Base-by-base conservation (phyloP, 2,797 vertebrate genomes). In the Notoglanidium macrostoma region DNA sequence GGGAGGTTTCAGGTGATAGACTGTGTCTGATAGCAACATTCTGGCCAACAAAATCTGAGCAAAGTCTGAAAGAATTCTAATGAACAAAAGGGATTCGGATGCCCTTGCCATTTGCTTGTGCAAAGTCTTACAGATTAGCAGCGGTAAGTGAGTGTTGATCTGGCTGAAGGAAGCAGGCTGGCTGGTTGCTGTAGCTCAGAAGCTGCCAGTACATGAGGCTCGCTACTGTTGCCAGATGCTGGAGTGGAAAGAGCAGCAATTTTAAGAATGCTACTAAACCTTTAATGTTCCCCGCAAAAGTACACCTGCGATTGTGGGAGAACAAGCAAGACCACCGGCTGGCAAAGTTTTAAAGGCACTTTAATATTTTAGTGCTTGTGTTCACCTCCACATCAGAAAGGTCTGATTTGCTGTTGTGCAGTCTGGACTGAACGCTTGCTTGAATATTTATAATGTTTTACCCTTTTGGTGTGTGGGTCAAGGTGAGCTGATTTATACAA, bases 401-500 rank as follows among this genome's bases (percentile, higher is more conserved):
- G 89, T 92, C 89, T 89, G 86, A 89, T 91, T 91, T 89, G 87
- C 84, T 91, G 84, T 93, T 85, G 85, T 86, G 83, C 87, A 74
- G 87, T 90, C 85, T 65, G 32, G 23, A 40, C 72, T n/a, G 17
- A 17, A 14, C 29, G 80, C 46, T 73, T 59, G 65, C 63, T 29
- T 61, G 44, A 67, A 74, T 44, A 61, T 92, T 92, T 93, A 91
- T 91, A 91, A 89, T 88, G 86, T 85, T 57, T 57, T 35, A 78
- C 21, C 17, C 51, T 57, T 21, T 77, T 15, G 55, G 85, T 59
- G 54, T 77, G 90, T 88, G 35, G 90, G 92, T 93, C 90, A 94
- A 90, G 94, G 93, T 95, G 93, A 94, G 92, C 90, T 90, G 93
- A 94, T 95, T 94, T 95, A 95, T 95, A 95, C 93, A 93, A 93